A percentile compares a stretch with the other conserved stretches of the same genome.
Conservation (phyloP, 2,113 vertebrate genomes). For the Poecile atricapillus region DNA sequence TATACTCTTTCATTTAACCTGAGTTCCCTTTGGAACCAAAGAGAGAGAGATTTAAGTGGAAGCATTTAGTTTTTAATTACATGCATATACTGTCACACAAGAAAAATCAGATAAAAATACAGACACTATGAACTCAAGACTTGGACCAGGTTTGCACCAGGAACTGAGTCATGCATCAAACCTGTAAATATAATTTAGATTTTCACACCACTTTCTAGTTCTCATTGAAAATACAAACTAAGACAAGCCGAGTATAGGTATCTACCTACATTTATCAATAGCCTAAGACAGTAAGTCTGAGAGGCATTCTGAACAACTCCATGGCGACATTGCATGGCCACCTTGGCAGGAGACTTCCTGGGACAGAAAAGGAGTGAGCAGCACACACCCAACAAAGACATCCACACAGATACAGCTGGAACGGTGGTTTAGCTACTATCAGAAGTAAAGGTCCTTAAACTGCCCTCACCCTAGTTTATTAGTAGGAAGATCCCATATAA, state of each 20-base stretch:
- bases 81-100: background rate
- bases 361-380: background rate
- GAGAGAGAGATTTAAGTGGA: background rate
- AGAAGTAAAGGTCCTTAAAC: background rate
- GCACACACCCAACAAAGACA: background rate
- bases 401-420: background rate
- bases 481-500: background rate
- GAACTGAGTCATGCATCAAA: background rate
- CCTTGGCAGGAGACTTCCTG: background rate
- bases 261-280: background rate
- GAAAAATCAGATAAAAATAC: background rate
- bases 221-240: background rate
- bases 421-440: background rate
- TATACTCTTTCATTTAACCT: background rate
- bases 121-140: rapidly evolving
- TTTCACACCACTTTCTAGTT: background rate
- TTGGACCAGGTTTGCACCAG: background rate
- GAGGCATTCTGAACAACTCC: background rate
- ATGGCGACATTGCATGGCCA: background rate
- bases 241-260: background rate
- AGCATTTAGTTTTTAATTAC: background rate
- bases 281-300: background rate
- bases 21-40: background rate
- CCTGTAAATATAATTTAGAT: background rate
- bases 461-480: background rate